Conservation (phyloP, 2,113 vertebrate species). For the Loxodonta africana region DNA sequence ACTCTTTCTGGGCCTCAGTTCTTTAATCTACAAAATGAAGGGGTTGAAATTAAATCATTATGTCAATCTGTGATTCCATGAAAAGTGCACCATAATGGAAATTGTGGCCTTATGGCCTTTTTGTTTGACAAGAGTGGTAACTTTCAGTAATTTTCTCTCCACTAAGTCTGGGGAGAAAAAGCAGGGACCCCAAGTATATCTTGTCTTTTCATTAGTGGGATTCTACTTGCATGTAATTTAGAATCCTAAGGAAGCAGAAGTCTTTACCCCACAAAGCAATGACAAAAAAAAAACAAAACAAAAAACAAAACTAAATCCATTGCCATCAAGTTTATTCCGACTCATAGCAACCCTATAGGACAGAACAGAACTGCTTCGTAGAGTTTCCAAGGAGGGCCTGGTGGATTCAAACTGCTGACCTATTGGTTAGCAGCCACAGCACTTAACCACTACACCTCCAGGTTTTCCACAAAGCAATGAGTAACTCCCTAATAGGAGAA, state of each 20-base stretch:
- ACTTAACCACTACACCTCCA: too few relatives aligned
- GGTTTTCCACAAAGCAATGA: not conserved
- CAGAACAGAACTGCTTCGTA: too few relatives aligned
- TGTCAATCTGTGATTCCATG: not conserved
- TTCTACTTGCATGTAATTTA: not conserved
- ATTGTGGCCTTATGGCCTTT: not conserved
- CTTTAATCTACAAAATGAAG: not conserved
- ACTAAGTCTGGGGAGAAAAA: not conserved
- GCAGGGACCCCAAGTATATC: not conserved
- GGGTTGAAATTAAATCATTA: not conserved
- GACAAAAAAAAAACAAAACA: not conserved
- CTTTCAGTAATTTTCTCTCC: not conserved
- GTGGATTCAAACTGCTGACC: too few relatives aligned
- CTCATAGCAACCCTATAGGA: too few relatives aligned
- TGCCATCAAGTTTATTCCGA: too few relatives aligned
- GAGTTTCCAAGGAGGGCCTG: too few relatives aligned
- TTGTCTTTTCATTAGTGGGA: not conserved
- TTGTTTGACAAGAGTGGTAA: not conserved
- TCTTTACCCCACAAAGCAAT: not conserved
- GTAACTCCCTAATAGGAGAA: not conserved
- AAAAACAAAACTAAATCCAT: too few relatives aligned
- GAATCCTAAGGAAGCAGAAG: not conserved
- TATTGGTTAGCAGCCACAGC: too few relatives aligned
- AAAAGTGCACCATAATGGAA: not conserved
- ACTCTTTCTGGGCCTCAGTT: not conserved